Conservation (phyloP, 2,888 invertebrate genomes). For the Mimumesa dahlbomi region DNA sequence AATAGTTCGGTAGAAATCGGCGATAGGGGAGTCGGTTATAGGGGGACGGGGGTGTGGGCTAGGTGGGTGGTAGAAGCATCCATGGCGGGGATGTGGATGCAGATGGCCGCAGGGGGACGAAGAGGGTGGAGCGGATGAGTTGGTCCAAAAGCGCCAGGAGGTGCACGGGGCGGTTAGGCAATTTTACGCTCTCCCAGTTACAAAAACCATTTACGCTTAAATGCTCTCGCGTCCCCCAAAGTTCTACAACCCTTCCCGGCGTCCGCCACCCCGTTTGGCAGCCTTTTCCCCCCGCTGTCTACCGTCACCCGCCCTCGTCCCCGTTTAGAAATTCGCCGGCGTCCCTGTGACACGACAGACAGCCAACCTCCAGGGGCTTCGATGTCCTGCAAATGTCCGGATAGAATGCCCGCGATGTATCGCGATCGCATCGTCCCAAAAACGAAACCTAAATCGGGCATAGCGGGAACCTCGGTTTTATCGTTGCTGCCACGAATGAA, state of each 20-base stretch:
- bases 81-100: no score
- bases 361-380: conserved; percentile 63
- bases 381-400: conserved; percentile 64
- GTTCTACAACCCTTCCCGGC: conserved; percentile 66
- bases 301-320: conserved; percentile 28
- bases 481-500: no score
- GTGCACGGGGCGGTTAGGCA: conserved; percentile 77
- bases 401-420: conserved; percentile 47
- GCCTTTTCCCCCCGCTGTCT: conserved; percentile 46
- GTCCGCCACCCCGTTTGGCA: conserved; percentile 39
- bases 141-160: conserved; percentile 71
- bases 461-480: no score
- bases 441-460: no score
- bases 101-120: no score
- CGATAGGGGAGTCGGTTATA: conserved; percentile 58
- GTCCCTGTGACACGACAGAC: conserved; percentile 63
- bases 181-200: conserved; percentile 80
- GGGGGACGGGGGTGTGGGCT: conserved; percentile 26
- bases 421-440: conserved; percentile 52
- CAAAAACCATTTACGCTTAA: conserved; percentile 80
- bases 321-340: conserved; percentile 57
- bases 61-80: conserved; percentile 12
- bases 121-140: conserved; percentile 66
- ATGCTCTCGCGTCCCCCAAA: conserved; percentile 73
- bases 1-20: conserved; percentile 75